phyloP scores from a whole-genome alignment of 1,140 invertebrate genomes.

The Ridgeia piscesae region DNA sequence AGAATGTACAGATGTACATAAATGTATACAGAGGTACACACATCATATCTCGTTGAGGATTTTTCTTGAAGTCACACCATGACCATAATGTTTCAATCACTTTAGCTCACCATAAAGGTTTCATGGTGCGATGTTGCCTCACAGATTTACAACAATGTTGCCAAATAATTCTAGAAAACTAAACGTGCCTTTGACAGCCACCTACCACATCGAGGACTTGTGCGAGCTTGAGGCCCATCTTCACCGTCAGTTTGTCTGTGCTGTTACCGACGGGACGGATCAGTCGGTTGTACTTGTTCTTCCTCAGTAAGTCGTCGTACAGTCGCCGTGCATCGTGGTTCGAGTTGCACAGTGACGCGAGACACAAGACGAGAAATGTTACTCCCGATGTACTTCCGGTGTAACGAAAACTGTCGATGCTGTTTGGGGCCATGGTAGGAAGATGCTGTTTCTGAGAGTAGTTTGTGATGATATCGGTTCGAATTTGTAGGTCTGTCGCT shows the following conservation, averaged over 20 bases:
- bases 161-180: background rate
- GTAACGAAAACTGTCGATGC: background rate
- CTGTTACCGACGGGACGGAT: constrained; percentile 89
- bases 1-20: background rate
- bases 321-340: constrained; percentile 29
- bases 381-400: background rate
- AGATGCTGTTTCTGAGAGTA: background rate
- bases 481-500: background rate
- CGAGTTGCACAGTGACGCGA: constrained; percentile 2
- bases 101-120: too few relatives aligned
- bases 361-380: background rate
- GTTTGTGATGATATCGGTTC: background rate
- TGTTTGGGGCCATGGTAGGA: background rate
- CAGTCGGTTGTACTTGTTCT: constrained; percentile 92
- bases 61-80: background rate
- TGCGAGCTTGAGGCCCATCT: constrained; percentile 12
- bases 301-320: constrained; percentile 63
- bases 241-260: constrained; percentile 63
- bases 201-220: constrained; percentile 98
- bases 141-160: too few relatives aligned
- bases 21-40: background rate
- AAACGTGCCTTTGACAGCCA: constrained; percentile 32
- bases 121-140: too few relatives aligned
- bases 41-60: background rate
- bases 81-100: too few relatives aligned